Percentiles rank a stretch among this genome's conserved stretches.
phyloP scores from a whole-genome alignment of 2,888 invertebrate genomes.

The Troilus luridus region DNA sequence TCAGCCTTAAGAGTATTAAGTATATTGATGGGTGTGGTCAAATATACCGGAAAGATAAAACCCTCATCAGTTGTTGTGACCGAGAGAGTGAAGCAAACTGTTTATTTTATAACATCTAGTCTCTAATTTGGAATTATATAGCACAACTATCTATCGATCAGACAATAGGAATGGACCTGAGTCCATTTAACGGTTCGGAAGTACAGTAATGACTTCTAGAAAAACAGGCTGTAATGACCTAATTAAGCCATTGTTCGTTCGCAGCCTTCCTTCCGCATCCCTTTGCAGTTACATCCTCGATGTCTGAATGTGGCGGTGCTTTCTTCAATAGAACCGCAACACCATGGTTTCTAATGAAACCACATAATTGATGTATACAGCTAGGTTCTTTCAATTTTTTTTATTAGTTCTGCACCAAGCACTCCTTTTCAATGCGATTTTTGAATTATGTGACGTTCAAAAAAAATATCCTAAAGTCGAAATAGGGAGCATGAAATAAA shows the following conservation, averaged over 20 bases:
- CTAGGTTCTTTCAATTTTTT: background rate
- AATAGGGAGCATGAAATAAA: no score
- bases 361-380: background rate
- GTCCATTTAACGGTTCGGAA: background rate
- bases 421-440: no score
- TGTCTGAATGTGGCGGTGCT: background rate
- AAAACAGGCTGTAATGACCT: background rate
- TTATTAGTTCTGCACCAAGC: no score
- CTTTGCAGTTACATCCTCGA: background rate
- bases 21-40: background rate
- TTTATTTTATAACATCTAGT: no score
- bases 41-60: no score
- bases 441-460: no score
- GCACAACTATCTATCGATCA: background rate
- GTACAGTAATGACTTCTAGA: background rate
- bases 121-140: no score
- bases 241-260: background rate
- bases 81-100: no score
- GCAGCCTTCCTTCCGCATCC: constrained; percentile 18
- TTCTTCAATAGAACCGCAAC: background rate
- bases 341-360: background rate
- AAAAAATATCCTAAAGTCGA: no score
- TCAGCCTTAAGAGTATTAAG: background rate
- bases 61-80: no score
- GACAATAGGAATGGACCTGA: background rate